Conservation (phyloP, 2,113 vertebrate species). For the Apaloderma vittatum region DNA sequence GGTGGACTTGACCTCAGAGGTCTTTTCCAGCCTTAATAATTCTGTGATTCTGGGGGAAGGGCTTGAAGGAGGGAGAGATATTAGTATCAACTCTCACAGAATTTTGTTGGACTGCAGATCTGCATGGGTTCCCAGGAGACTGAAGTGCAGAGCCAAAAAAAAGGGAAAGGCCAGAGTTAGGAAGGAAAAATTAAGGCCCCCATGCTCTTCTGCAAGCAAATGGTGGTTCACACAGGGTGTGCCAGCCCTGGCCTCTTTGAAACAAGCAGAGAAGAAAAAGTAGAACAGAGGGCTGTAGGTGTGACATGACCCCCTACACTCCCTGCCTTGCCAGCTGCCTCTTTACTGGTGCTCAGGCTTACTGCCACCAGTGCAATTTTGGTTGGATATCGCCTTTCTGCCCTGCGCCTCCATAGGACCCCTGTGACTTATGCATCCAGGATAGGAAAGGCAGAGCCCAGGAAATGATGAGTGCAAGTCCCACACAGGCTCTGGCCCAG, state of each 20-base stretch:
- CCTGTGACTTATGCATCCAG: background rate
- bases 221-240: background rate
- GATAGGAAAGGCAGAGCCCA: background rate
- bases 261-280: background rate
- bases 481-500: rapidly evolving
- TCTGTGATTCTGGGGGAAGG: too few species aligned
- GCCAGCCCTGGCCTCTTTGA: background rate
- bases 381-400: background rate
- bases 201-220: background rate
- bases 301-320: rapidly evolving
- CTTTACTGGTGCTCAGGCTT: background rate
- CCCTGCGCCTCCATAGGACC: background rate
- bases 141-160: rapidly evolving
- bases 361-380: rapidly evolving
- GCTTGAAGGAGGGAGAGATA: background rate
- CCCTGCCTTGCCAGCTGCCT: background rate
- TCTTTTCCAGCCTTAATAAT: too few species aligned
- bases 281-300: background rate
- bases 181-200: background rate
- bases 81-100: background rate
- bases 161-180: background rate
- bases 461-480: background rate
- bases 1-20: too few species aligned
- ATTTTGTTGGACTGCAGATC: background rate
- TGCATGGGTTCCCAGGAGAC: rapidly evolving